These are phyloP conservation scores for Tachuris rubrigastra DNA, from an alignment of 2,113 vertebrate genomes.

Conservation along the genomic window DNA sequence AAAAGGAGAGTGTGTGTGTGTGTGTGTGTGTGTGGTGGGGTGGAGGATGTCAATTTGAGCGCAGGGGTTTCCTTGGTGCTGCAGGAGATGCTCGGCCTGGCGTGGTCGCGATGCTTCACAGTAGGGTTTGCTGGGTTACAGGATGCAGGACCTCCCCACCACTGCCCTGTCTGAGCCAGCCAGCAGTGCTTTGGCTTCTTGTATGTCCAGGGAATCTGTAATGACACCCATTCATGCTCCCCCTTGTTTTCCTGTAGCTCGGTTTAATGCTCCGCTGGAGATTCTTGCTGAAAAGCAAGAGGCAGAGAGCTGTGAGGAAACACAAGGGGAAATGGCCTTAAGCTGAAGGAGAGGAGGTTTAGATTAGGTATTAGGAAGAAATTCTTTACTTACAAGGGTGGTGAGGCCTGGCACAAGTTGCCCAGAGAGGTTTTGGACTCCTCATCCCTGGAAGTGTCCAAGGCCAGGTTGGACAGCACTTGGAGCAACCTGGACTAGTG, in stretches of 20 bases:
- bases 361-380: not conserved
- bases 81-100: not conserved
- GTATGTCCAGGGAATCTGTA: not conserved
- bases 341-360: not conserved
- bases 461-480: not conserved
- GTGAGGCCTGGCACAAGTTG: not conserved
- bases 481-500: not conserved
- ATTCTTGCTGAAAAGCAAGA: not conserved
- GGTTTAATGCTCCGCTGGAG: not conserved
- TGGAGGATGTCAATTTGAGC: not conserved
- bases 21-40: not conserved
- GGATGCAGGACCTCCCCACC: not conserved
- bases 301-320: not conserved
- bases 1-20: not conserved
- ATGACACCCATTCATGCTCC: not conserved
- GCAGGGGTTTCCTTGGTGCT: not conserved
- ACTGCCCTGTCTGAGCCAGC: accelerated
- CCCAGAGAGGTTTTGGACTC: not conserved
- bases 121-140: not conserved
- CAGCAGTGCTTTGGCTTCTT: not conserved
- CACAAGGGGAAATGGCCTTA: not conserved
- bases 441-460: not conserved
- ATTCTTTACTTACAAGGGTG: not conserved
- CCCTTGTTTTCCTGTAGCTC: not conserved
- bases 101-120: accelerated